Base-by-base conservation (phyloP, 1,140 invertebrate species). In the Leptestheria dahalacensis region DNA sequence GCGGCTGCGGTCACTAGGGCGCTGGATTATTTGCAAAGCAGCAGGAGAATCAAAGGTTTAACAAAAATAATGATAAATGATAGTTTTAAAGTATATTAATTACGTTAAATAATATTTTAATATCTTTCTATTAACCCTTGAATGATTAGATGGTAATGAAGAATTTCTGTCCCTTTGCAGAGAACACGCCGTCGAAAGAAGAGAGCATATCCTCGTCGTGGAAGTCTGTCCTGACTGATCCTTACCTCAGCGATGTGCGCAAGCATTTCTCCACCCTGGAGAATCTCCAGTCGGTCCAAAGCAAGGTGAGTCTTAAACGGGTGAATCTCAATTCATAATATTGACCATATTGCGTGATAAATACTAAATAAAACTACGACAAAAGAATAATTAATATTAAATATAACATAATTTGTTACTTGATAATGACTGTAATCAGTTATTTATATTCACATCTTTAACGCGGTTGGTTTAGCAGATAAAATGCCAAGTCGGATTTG, bases 231-330 rank as follows among this genome's bases (percentile, higher is more conserved):
- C 41, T 59, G 12, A 29, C 41, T 18, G 58, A 60, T 52, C 58
- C 58, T 25, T 28, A 18, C 20, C 10, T 25, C 4, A 52, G 26
- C 3, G 48, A 49, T 23, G 24, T 50, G 2, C 26, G 24, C n/a
- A 50, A 50, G 29, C 25, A 48, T 20, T 60, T 60, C 29, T n/a
- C 47, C 15, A 33, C 21, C 46, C 33, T 60, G n/a, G 58, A 60
- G 28, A 49, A 60, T 15, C 48, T 41, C 12, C 48, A 48, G 51
- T 41, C 28, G 4, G 49, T 52, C 15, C 49, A 60, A 29, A 33
- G 25, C 25, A 60, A 60, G 11, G 58, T 60, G 52, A 53, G 54
- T 10, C n/a, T n/a, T n/a, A n/a, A n/a, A n/a, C n/a, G n/a, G n/a
- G n/a, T n/a, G n/a, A n/a, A n/a, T n/a, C n/a, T n/a, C n/a, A n/a